A percentile compares a stretch with the other conserved stretches of the same genome.
Conservation (phyloP, 2,888 invertebrate genomes). For the Coecobrya sp. region DNA sequence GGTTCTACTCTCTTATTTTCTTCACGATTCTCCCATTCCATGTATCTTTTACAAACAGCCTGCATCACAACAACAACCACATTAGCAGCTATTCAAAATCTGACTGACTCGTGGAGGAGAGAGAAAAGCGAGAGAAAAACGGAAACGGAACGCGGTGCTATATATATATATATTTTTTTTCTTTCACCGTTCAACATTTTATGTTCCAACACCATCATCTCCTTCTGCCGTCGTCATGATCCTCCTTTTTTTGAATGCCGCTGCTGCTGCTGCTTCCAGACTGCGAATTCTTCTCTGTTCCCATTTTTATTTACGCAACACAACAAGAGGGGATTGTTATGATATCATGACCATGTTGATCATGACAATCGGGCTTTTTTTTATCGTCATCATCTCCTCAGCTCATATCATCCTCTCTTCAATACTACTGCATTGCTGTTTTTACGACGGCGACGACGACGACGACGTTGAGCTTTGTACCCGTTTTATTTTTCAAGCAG, state of each 20-base stretch:
- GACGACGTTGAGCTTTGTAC: neutral
- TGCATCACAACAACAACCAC: neutral
- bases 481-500: constrained; percentile 13
- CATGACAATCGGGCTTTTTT: constrained; percentile 16
- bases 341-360: neutral
- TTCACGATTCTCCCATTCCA: constrained; percentile 17
- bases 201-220: neutral
- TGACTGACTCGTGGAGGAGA: no score
- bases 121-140: no score
- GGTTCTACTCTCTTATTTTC: neutral
- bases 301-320: neutral
- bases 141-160: neutral
- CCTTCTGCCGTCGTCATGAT: neutral
- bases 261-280: no score
- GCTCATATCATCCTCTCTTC: neutral
- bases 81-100: neutral
- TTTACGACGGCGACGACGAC: constrained; percentile 39
- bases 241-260: neutral
- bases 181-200: no score
- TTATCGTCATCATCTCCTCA: neutral
- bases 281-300: neutral
- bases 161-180: neutral
- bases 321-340: constrained; percentile 1
- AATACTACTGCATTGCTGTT: constrained; percentile 64
- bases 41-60: neutral